These are phyloP conservation scores for Matsumurasca onukii DNA, from an alignment of 1,140 invertebrate genomes.

Conservation along the genomic window DNA sequence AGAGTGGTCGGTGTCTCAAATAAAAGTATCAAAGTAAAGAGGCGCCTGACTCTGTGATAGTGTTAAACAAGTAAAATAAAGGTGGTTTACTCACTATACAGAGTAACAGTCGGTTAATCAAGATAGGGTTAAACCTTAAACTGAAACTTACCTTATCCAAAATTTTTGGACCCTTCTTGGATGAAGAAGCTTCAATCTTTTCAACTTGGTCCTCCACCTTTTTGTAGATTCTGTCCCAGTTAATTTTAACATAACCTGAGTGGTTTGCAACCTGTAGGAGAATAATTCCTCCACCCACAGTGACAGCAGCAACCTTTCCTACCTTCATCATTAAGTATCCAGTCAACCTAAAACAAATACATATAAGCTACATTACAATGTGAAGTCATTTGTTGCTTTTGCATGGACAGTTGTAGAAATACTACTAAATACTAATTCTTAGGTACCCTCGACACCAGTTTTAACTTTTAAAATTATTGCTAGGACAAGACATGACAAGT, in stretches of 20 bases:
- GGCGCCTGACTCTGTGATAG: no score
- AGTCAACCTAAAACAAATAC: constrained; percentile 65
- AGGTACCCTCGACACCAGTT: no score
- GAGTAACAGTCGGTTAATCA: no score
- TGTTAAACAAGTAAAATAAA: no score
- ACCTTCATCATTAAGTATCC: constrained; percentile 90
- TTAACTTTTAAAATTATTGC: no score
- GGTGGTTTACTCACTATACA: no score
- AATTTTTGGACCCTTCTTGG: constrained; percentile 66
- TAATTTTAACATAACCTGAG: constrained; percentile 88
- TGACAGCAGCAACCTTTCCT: constrained; percentile 85
- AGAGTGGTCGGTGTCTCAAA: no score
- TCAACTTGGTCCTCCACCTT: constrained; percentile 79
- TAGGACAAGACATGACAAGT: no score
- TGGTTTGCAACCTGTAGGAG: constrained; percentile 87
- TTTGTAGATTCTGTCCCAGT: constrained; percentile 84
- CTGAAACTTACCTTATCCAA: constrained; percentile 70
- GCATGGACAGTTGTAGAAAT: no score
- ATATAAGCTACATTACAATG: neutral
- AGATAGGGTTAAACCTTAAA: constrained; percentile 8
- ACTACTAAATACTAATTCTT: no score
- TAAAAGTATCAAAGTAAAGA: no score
- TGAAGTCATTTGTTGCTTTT: no score
- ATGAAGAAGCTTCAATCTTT: constrained; percentile 76
- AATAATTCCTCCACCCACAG: constrained; percentile 85